Evolutionary conservation across 2,113 vertebrate genomes (phyloP).

Genomic region (Xiphophorus hellerii): DNA sequence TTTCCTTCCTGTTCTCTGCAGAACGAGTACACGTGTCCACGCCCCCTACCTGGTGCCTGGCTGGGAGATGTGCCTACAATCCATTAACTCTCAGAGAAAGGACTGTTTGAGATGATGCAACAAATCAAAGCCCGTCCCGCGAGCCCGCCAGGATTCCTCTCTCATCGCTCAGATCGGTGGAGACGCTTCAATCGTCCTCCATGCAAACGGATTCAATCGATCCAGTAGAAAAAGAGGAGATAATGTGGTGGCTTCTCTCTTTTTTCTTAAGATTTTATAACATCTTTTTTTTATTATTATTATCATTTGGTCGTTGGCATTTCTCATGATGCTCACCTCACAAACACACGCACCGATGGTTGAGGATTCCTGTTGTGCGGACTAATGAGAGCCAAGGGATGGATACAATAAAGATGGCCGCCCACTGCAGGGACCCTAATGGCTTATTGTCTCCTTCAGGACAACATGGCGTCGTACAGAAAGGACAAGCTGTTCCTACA

Average conservation of each 20-base stretch:
- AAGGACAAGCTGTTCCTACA: conserved; percentile 31
- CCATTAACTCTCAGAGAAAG: conserved; percentile 61
- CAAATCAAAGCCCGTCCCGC: conserved; percentile 6
- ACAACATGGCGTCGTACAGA: conserved; percentile 35
- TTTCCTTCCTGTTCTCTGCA: conserved; percentile 52
- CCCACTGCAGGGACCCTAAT: conserved; percentile 28
- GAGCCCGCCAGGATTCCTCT: conserved; percentile 27
- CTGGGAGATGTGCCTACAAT: conserved; percentile 79
- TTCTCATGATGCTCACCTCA: conserved; percentile 19
- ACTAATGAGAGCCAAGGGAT: conserved; percentile 28
- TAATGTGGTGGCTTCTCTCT: conserved; percentile 5
- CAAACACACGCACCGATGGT: conserved; percentile 14
- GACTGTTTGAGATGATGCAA: conserved; percentile 33
- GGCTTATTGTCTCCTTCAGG: conserved; percentile 42
- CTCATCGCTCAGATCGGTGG: conserved; percentile 28
- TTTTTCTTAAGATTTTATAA: conserved; percentile 47
- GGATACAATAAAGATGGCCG: conserved; percentile 22
- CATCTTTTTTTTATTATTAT: neutral
- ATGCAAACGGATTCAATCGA: conserved; percentile 17
- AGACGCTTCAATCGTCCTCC: conserved; percentile 21
- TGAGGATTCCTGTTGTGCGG: conserved; percentile 5
- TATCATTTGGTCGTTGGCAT: conserved; percentile 42
- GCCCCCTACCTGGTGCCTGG: conserved; percentile 82
- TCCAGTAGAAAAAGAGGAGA: conserved; percentile 21
- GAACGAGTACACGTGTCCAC: conserved; percentile 82